Evolutionary conservation across 2,888 invertebrate genomes (phyloP).

Genomic region (Hetaerina titia): DNA sequence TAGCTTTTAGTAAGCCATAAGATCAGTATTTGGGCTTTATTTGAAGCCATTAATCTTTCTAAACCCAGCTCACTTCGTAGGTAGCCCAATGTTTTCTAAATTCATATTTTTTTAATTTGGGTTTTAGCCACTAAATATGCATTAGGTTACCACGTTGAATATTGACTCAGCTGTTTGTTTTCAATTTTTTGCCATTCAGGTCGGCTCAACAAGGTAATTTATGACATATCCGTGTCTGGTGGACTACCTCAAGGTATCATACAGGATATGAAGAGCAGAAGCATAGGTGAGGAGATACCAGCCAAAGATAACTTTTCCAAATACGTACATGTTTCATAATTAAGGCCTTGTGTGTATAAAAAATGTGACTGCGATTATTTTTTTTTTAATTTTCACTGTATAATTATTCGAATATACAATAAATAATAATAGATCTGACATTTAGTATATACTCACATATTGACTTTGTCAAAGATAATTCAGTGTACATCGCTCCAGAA

Average conservation of each 20-base stretch:
- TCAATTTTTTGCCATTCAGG: slow-evolving; percentile 80
- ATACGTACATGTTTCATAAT: too few species aligned
- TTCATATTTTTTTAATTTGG: too few species aligned
- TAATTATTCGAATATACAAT: slow-evolving; percentile 7
- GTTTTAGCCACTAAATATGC: too few species aligned
- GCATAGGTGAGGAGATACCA: slow-evolving; percentile 92
- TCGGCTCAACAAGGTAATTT: slow-evolving; percentile 94
- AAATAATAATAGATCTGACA: slow-evolving; percentile 18
- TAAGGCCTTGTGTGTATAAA: background rate
- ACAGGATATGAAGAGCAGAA: slow-evolving; percentile 95
- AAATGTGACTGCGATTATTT: background rate
- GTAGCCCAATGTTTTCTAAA: too few species aligned
- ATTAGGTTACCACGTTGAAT: too few species aligned
- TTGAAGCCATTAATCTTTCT: too few species aligned
- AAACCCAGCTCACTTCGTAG: too few species aligned
- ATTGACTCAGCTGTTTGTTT: background rate
- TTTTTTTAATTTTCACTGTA: background rate
- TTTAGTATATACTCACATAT: background rate
- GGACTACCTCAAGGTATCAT: slow-evolving; percentile 92
- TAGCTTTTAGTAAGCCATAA: too few species aligned
- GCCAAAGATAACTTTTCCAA: slow-evolving; percentile 82
- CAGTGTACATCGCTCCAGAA: background rate
- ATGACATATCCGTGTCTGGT: slow-evolving; percentile 98
- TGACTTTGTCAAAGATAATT: background rate
- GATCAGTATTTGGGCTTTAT: too few species aligned